phyloP scores from a whole-genome alignment of 2,113 vertebrate species.

The Campylomormyrus numenius region DNA sequence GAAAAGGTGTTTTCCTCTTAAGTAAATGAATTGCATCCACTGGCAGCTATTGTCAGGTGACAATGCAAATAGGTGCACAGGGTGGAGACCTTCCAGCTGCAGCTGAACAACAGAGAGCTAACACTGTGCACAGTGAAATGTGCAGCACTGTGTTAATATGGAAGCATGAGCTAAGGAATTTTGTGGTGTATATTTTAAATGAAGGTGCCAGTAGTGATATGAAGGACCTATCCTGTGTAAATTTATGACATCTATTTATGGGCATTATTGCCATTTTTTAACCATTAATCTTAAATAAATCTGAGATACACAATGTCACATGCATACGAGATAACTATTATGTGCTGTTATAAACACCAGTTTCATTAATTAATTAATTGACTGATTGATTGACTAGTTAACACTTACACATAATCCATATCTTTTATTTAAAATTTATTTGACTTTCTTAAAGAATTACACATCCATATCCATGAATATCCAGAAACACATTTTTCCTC shows the following conservation, averaged over 20 bases:
- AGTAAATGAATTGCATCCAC: neutral
- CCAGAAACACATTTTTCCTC: neutral
- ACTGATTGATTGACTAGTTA: neutral
- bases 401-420: neutral
- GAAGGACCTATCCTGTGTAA: neutral
- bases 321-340: neutral
- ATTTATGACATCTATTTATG: neutral
- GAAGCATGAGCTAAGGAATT: neutral
- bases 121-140: neutral
- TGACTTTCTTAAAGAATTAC: neutral
- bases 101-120: neutral
- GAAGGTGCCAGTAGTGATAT: neutral
- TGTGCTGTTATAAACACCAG: neutral
- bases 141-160: neutral
- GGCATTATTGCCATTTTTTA: neutral
- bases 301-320: neutral
- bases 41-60: neutral
- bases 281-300: neutral
- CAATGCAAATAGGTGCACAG: neutral
- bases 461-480: neutral
- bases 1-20: neutral
- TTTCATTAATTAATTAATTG: neutral
- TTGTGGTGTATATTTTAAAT: neutral
- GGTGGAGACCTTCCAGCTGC: neutral
- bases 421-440: neutral